phyloP scores from a whole-genome alignment of 2,888 invertebrate genomes.

The Formica aserva region DNA sequence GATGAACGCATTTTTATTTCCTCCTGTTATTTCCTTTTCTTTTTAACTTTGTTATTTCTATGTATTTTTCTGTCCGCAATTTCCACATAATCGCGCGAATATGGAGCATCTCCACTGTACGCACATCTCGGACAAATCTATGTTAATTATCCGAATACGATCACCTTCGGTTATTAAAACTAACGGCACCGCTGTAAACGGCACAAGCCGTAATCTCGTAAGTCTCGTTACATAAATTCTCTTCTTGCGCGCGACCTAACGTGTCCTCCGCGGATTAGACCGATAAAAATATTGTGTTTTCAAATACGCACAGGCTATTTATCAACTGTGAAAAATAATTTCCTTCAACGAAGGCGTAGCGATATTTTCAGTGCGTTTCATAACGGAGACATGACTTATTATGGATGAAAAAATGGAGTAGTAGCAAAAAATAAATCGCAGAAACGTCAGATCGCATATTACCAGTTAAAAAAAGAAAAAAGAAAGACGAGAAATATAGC shows the following conservation, averaged over 20 bases:
- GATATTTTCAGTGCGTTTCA: conserved; percentile 27
- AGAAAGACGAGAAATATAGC: neutral
- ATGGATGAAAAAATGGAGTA: conserved; percentile 7
- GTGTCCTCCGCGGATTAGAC: conserved; percentile 27
- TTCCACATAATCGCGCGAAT: conserved; percentile 1
- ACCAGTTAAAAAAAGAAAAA: neutral
- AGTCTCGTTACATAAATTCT: conserved; percentile 41
- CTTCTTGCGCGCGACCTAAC: conserved; percentile 29
- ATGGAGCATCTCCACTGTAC: conserved; percentile 1
- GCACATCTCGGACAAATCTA: conserved; percentile 11
- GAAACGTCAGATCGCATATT: conserved; percentile 7
- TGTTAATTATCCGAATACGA: conserved; percentile 19
- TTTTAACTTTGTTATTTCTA: neutral
- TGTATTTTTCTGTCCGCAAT: neutral
- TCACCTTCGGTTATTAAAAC: conserved; percentile 29
- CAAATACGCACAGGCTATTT: conserved; percentile 24
- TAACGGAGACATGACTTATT: conserved; percentile 24
- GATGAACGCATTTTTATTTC: neutral
- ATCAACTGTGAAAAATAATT: conserved; percentile 31
- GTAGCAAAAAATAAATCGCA: neutral
- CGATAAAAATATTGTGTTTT: conserved; percentile 24
- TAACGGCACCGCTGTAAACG: conserved; percentile 23
- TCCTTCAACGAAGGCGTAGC: neutral
- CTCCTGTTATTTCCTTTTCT: neutral
- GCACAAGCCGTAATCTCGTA: conserved; percentile 19